Base-by-base conservation (phyloP, 2,797 vertebrate species). In the Trichosurus vulpecula region DNA sequence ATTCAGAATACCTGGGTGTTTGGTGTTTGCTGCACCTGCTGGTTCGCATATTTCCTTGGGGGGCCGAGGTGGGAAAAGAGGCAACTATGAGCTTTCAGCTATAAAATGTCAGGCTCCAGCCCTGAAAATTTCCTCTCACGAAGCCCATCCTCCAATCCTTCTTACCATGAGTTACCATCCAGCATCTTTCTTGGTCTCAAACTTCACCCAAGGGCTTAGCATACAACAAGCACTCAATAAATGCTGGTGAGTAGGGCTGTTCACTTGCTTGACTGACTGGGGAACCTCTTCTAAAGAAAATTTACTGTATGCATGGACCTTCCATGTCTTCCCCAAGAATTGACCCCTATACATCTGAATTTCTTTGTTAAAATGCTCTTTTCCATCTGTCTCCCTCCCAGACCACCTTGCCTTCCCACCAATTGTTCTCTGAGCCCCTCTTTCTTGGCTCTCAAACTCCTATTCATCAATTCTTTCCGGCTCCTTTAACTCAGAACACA, bases 391-490 rank as follows among this genome's bases (percentile, higher is more conserved):
- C 92, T 74, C 92, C 30, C 90, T 97, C 94, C 94, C 93, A 56
- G 91, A 58, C 25, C 54, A 53, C 35, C 25, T 91, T 54, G 91
- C 91, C 91, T 96, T 96, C 95, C 96, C 58, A 87, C 14, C 95
- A 87, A 92, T 91, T 96, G 96, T 97, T 74, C 94, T 94, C 51
- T 2, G 56, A 91, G 93, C 35, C 90, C 31, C 0, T 1, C 8
- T 90, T 74, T 94, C 90, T 58, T 93, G 95, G 97, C 96, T 94
- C 94, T 94, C 0, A 47, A 52, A 2, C 29, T 87, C 52, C 54
- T 89, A 52, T 51, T 96, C 91, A 29, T 25, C 1, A 12, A 94
- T 94, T 94, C 93, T 92, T 97, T 97, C 97, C 97, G 35, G 22
- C 13, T 94, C 51, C 91, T 94, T 54, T 57, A 52, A 47, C 89